Evolutionary conservation across 2,888 invertebrate species (phyloP), one percentile per base, ranked within the genome.

Genomic region (Agonopterix alstromeriana): DNA sequence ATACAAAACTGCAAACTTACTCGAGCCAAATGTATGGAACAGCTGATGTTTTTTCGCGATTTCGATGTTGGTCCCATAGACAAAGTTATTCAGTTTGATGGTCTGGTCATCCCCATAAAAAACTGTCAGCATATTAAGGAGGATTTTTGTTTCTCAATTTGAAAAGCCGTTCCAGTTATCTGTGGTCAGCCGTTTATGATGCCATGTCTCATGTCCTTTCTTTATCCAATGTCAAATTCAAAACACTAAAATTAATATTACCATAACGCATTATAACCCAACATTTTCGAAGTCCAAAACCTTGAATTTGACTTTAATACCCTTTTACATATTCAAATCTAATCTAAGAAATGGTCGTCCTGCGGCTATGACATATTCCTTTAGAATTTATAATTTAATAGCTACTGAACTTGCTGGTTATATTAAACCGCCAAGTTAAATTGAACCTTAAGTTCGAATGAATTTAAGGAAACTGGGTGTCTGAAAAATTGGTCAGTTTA

Each of bases 301-400:
- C 51, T 64, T 57, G 61, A 63, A 54, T 64, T 62, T 58, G 61
- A 55, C 50, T 60, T 60, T 63, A 72, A 74, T 60, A 56, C 58
- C 60, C 63, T 63, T 57, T 65, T 70, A 63, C 61, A 73, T 73
- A 77, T 76, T 74, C 67, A 73, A 73, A 73, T 60, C 63, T 58
- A 68, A 76, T 65, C 65, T 76, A 66, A 72, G 64, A 67, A 64
- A 70, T 65, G 56, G 48, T 51, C 57, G 52, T 55, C 68, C 68
- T 49, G 42, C 51, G 78, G 81, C 81, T 74, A 79, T 76, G 79
- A 78, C 79, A 79, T 66, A 77, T 70, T 69, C 62, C 54, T 50
- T 59, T 61, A 59, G 59, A 60, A 63, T 73, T 74, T 74, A 70
- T 67, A 73, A 73, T 70, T 68, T 77, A 68, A 78, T 73, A 64